Base-by-base conservation (phyloP, 2,888 invertebrate genomes). In the Autographa pulchrina region DNA sequence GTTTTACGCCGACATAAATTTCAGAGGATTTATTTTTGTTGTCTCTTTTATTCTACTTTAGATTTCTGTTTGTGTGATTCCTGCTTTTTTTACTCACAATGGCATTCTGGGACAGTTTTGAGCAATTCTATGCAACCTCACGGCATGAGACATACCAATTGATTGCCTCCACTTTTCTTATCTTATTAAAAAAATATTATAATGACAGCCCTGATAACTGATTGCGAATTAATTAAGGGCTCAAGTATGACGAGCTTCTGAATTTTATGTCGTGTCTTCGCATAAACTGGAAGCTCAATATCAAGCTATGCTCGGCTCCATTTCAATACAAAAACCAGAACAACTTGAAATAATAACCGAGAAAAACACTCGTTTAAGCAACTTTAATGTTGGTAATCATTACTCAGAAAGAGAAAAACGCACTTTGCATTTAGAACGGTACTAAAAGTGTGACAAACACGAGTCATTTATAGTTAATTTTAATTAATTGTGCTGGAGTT, bases 181-280 rank as follows among this genome's bases (percentile, higher is more conserved):
- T 41, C 13, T 3, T 41, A 41, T 41, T 13, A 41, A 9, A n/a
- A 43, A 43, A 48, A 48, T 48, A n/a, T 48, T 2, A 6, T 48
- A 48, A 48, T 48, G n/a, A 48, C 6, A 48, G 8, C 6, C n/a
- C 48, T 8, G 48, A 48, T 48, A 48, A 48, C n/a, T 48, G 48
- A 48, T 48, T 48, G 16, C 48, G 48, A 48, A 48, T 48, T 48
- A 48, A 48, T 48, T 48, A 48, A n/a, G 48, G 48, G 48, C 48
- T 48, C 48, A 48, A 48, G 16, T 48, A 48, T 48, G n/a, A 1
- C 48, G 48, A 48, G 48, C n/a, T n/a, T n/a, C 48, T n/a, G 48
- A 48, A n/a, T 48, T 48, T 48, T 48, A 48, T 48, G 48, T 48
- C 48, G 48, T 48, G 48, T 48, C 48, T n/a, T n/a, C n/a, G 48